These are phyloP conservation scores for Chesias legatella DNA, from an alignment of 2,888 invertebrate genomes.

Conservation along the genomic window DNA sequence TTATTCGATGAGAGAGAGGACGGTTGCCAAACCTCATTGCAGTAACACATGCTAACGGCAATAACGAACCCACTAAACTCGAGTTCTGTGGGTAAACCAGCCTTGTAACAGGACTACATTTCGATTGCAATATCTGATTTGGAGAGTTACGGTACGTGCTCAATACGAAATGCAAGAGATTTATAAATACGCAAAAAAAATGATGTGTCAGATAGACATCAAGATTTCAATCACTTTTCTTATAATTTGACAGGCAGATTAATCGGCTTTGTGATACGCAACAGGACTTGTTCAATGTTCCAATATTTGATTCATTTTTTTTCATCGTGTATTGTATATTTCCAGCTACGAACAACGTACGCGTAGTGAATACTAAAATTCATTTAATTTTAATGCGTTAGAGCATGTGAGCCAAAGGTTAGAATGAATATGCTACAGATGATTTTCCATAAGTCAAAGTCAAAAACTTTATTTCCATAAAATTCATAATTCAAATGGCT, in stretches of 20 bases:
- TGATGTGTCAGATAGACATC: slow-evolving; percentile 5
- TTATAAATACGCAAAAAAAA: slow-evolving; percentile 1
- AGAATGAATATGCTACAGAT: too few species aligned
- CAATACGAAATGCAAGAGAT: slow-evolving; percentile 13
- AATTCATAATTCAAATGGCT: too few species aligned
- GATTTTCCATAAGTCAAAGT: too few species aligned
- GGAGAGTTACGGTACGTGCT: slow-evolving; percentile 14
- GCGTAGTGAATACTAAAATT: too few species aligned
- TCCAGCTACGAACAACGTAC: too few species aligned
- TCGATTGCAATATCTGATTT: slow-evolving; percentile 14
- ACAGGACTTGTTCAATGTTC: too few species aligned
- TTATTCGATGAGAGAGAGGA: slow-evolving; percentile 31
- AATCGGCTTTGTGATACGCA: too few species aligned
- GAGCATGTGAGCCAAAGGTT: too few species aligned
- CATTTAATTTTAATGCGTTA: too few species aligned
- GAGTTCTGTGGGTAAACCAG: slow-evolving; percentile 16
- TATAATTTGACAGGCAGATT: slow-evolving; percentile 10
- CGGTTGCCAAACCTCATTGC: slow-evolving; percentile 33
- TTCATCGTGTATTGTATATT: too few species aligned
- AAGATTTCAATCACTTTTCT: slow-evolving; percentile 10
- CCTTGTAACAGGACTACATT: slow-evolving; percentile 15
- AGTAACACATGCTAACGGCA: slow-evolving; percentile 20
- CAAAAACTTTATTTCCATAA: too few species aligned
- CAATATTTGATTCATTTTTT: too few species aligned
- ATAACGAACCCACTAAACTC: slow-evolving; percentile 13